Evolutionary conservation across 2,888 invertebrate genomes (phyloP), one percentile per base, ranked within the genome.

Genomic region (Panzeria rudis): DNA sequence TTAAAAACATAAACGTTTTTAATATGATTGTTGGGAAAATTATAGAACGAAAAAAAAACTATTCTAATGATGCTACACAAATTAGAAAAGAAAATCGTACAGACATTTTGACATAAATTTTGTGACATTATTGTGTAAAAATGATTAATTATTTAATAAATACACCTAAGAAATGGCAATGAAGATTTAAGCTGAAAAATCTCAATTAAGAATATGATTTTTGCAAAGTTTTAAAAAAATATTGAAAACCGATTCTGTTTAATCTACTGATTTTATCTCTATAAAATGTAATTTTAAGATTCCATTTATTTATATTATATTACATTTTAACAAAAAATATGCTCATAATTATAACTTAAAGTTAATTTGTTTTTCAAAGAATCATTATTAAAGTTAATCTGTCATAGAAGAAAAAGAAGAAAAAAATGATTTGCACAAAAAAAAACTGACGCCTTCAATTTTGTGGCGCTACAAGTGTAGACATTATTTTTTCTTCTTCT

Each of bases 401-500:
- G 64, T 59, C 35, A 20, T n/a, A 62, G 17, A 64, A 64, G 17
- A 59, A 41, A 38, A 71, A 72, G 5, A 54, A 47, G 17, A n/a
- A 47, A 41, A 17, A 61, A 23, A 17, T 15, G 0, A 13, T 20
- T 38, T 38, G 20, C 38, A 56, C n/a, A 44, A 62, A 61, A 44
- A 62, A 61, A 81, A 66, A 66, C 23, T 79, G 83, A 79, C 83
- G 79, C 83, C 78, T 66, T 77, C 47, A 50, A 47, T 17, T 44
- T 69, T 47, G 56, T 79, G 83, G 79, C 79, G 79, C 83, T 79
- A 38, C 62, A 73, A 69, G 69, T 62, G 78, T 32, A 62, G 78
- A 71, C 78, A 71, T 13, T 20, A 11, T 15, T 25, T 38, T 32
- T 59, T 76, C 20, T 41, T 54, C 41, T 41, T 13, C 0, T 23